Percentiles rank a stretch among this genome's conserved stretches.
phyloP scores from a whole-genome alignment of 2,888 invertebrate species.

The Hedychridium roseum region DNA sequence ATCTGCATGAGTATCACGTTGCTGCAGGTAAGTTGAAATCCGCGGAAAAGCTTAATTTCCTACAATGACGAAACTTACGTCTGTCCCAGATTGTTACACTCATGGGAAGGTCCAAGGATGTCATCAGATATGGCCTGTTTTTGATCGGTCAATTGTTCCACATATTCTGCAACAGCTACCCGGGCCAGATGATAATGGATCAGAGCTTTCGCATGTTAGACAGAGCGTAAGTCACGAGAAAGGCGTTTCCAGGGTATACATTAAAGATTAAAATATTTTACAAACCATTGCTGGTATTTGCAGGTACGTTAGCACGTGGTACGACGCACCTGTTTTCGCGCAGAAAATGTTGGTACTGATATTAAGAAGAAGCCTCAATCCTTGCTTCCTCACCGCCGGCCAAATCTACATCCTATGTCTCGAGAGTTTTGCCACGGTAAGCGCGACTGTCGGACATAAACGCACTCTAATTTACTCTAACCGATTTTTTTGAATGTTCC shows the following conservation, averaged over 20 bases:
- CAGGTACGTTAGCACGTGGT: too few relatives aligned
- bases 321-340: too few relatives aligned
- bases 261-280: too few relatives aligned
- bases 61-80: not conserved
- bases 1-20: constrained; percentile 13
- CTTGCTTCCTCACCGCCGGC: too few relatives aligned
- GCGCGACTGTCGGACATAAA: too few relatives aligned
- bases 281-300: too few relatives aligned
- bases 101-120: not conserved
- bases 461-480: too few relatives aligned
- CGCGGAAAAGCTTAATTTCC: not conserved
- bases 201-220: constrained; percentile 7
- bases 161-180: constrained; percentile 16
- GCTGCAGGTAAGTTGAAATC: constrained; percentile 9
- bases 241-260: not conserved
- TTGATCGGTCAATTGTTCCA: constrained; percentile 14
- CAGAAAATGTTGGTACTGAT: too few relatives aligned
- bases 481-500: too few relatives aligned
- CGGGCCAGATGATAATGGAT: constrained; percentile 20
- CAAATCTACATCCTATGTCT: too few relatives aligned
- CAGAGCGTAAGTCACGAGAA: constrained; percentile 9
- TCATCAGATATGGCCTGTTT: constrained; percentile 2
- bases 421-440: too few relatives aligned
- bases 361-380: too few relatives aligned
- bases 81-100: not conserved